Evolutionary conservation across 2,888 invertebrate genomes (phyloP).

Genomic region (Dryadula phaetusa): DNA sequence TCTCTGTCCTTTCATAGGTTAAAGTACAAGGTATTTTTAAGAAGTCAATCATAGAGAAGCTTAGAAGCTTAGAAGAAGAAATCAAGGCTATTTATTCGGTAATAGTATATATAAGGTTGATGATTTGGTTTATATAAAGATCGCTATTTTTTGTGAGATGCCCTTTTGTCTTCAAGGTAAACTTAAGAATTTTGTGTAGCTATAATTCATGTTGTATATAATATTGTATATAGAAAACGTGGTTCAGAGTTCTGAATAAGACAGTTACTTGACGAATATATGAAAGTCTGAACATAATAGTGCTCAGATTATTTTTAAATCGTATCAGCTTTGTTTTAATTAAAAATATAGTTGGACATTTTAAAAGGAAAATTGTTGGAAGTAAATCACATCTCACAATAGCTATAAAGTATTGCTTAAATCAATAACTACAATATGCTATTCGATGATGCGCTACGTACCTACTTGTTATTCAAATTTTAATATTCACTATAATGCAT

Average conservation of each 20-base stretch:
- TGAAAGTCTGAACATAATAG: too few relatives aligned
- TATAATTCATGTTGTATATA: background rate
- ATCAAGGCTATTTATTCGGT: slow-evolving; percentile 20
- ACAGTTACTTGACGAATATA: too few relatives aligned
- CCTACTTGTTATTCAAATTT: background rate
- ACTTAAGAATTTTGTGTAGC: background rate
- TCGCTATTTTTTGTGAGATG: background rate
- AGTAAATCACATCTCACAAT: background rate
- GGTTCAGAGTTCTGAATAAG: too few relatives aligned
- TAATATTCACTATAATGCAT: background rate
- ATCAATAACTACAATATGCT: background rate
- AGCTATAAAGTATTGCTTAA: background rate
- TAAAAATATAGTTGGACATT: too few relatives aligned
- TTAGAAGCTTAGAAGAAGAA: too few relatives aligned
- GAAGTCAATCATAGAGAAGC: slow-evolving; percentile 20
- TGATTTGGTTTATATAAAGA: background rate
- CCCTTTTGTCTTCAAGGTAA: background rate
- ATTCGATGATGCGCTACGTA: background rate
- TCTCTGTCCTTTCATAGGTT: background rate
- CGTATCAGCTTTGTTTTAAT: too few relatives aligned
- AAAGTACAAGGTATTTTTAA: slow-evolving; percentile 28
- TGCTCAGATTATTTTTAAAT: too few relatives aligned
- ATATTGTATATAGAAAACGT: too few relatives aligned
- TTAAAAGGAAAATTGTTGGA: background rate
- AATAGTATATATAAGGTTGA: too few relatives aligned